These are phyloP conservation scores for Trichonephila clavata DNA, from an alignment of 1,140 invertebrate genomes.

Conservation along the genomic window DNA sequence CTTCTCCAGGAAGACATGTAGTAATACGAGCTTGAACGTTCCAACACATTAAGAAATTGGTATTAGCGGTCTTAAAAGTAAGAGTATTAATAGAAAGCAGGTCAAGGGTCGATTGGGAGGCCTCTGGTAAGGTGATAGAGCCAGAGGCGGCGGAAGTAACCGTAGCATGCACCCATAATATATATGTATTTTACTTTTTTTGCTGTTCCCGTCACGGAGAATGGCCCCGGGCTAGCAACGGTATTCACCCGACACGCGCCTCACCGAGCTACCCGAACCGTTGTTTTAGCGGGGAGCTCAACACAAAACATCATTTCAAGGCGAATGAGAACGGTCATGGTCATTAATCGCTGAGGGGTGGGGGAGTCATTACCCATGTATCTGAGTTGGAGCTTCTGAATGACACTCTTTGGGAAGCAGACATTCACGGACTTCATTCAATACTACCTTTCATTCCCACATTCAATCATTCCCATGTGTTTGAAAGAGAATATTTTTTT, in stretches of 20 bases:
- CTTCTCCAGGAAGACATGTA: background rate
- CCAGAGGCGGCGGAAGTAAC: constrained; percentile 58
- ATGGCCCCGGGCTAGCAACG: constrained; percentile 69
- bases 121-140: constrained; percentile 28
- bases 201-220: constrained; percentile 10
- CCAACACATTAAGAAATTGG: constrained; percentile 5
- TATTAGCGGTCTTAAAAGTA: constrained; percentile 59
- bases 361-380: background rate
- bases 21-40: constrained; percentile 15
- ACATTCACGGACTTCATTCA: background rate
- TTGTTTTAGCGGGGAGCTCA: constrained; percentile 64
- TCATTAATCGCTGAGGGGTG: constrained; percentile 36
- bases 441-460: background rate
- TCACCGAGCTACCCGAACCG: constrained; percentile 18
- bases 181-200: constrained; percentile 11
- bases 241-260: constrained; percentile 66
- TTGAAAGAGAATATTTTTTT: too few relatives aligned
- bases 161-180: constrained; percentile 36
- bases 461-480: too few relatives aligned
- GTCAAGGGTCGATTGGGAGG: constrained; percentile 50
- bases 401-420: background rate
- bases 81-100: constrained; percentile 74
- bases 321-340: constrained; percentile 67
- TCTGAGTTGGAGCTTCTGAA: background rate
- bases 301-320: constrained; percentile 41